Evolutionary conservation across 2,113 vertebrate species (phyloP).

Genomic region (Tetrao urogallus): DNA sequence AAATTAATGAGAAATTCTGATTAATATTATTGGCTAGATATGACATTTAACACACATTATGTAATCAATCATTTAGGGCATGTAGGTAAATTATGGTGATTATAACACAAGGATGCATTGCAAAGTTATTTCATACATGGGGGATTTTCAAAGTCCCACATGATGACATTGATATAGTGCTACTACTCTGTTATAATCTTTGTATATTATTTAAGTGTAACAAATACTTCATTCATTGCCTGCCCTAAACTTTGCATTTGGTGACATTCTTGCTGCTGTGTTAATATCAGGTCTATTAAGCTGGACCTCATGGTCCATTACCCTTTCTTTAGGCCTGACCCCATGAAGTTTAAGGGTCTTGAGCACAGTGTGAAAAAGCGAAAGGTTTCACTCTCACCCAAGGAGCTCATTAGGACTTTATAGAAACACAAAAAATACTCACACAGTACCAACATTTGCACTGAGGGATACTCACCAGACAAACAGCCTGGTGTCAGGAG

Average conservation of each 20-base stretch:
- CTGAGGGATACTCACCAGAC: conserved; percentile 87
- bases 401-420: conserved; percentile 98
- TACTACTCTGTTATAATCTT: conserved; percentile 79
- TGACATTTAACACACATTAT: conserved; percentile 11
- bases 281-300: conserved; percentile 87
- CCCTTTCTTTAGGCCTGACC: conserved; percentile 90
- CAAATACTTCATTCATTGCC: conserved; percentile 85
- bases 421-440: conserved; percentile 93
- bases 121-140: conserved; percentile 72
- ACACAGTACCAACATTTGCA: conserved; percentile 91
- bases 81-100: conserved; percentile 53
- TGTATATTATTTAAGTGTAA: conserved; percentile 85
- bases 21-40: conserved; percentile 21
- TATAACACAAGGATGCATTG: conserved; percentile 44
- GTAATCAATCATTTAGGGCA: conserved; percentile 43
- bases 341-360: conserved; percentile 92
- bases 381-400: conserved; percentile 91
- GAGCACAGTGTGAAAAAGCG: conserved; percentile 90
- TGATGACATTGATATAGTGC: conserved; percentile 82
- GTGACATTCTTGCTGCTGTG: conserved; percentile 88
- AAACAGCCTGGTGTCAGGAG: conserved; percentile 93
- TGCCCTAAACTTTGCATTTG: conserved; percentile 84
- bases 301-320: conserved; percentile 89
- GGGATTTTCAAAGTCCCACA: conserved; percentile 74
- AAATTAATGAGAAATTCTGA: conserved; percentile 12